A percentile compares a stretch with the other conserved stretches of the same genome.
phyloP scores from a whole-genome alignment of 2,113 vertebrate species.

The Pelvicachromis taeniatus region DNA sequence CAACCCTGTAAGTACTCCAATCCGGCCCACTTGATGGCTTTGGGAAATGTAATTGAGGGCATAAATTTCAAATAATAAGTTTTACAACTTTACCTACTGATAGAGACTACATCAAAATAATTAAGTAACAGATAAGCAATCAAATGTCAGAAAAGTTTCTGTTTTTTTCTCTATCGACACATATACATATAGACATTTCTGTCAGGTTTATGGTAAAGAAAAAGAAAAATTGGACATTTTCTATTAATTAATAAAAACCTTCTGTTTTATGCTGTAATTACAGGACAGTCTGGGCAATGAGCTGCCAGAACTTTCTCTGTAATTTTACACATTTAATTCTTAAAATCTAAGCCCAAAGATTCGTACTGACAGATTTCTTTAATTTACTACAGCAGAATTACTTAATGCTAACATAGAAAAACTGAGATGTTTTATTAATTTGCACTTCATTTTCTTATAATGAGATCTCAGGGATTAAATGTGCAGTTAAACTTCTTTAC shows the following conservation, averaged over 20 bases:
- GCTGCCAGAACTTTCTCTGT: background rate
- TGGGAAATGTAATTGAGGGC: background rate
- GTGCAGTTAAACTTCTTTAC: background rate
- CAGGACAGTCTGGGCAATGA: background rate
- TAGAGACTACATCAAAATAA: background rate
- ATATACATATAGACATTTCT: background rate
- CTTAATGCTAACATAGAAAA: background rate
- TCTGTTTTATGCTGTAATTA: background rate
- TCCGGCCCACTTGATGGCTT: background rate
- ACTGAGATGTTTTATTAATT: background rate
- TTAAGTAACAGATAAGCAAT: background rate
- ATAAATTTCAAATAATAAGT: background rate
- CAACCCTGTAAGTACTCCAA: background rate
- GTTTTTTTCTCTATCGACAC: background rate
- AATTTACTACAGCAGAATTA: background rate
- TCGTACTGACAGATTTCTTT: background rate
- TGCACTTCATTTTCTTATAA: background rate
- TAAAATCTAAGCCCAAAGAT: background rate
- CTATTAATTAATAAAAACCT: background rate
- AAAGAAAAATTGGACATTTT: background rate
- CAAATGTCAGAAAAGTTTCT: background rate
- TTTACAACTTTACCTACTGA: background rate
- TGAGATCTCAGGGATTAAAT: background rate
- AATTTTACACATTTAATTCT: background rate
- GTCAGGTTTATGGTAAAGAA: background rate